Evolutionary conservation across 1,140 invertebrate species (phyloP).

Genomic region (Neuroterus valhalla): DNA sequence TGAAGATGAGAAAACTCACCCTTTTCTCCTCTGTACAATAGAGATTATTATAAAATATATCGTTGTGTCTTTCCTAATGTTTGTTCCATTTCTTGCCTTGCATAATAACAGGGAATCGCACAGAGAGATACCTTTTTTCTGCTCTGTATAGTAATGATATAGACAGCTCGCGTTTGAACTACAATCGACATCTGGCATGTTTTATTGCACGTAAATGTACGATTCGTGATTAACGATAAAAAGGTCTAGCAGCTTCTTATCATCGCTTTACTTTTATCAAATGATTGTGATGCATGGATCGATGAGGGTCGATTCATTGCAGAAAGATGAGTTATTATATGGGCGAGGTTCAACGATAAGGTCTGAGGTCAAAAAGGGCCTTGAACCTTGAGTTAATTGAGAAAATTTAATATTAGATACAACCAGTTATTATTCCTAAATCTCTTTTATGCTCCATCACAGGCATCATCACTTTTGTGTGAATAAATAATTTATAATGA

Average conservation of each 20-base stretch:
- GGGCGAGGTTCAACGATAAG: not conserved
- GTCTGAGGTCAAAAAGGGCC: not conserved
- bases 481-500: too few species aligned
- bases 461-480: not conserved
- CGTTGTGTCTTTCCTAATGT: too few species aligned
- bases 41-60: too few species aligned
- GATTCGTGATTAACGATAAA: conserved; percentile 14
- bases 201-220: conserved; percentile 22
- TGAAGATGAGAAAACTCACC: too few species aligned
- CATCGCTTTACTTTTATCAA: conserved; percentile 44
- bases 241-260: conserved; percentile 37
- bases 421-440: too few species aligned
- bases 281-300: conserved; percentile 13
- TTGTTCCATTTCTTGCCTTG: too few species aligned
- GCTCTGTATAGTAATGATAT: conserved; percentile 1
- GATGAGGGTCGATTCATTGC: not conserved
- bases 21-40: too few species aligned
- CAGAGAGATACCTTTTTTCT: not conserved
- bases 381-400: too few species aligned
- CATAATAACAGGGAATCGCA: not conserved
- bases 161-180: not conserved
- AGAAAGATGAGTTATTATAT: not conserved
- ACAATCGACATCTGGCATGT: conserved; percentile 4
- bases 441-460: too few species aligned
- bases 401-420: too few species aligned